Percentiles rank a stretch among this genome's conserved stretches.
Conservation (phyloP, 2,888 invertebrate species). For the Callinectes sapidus region DNA sequence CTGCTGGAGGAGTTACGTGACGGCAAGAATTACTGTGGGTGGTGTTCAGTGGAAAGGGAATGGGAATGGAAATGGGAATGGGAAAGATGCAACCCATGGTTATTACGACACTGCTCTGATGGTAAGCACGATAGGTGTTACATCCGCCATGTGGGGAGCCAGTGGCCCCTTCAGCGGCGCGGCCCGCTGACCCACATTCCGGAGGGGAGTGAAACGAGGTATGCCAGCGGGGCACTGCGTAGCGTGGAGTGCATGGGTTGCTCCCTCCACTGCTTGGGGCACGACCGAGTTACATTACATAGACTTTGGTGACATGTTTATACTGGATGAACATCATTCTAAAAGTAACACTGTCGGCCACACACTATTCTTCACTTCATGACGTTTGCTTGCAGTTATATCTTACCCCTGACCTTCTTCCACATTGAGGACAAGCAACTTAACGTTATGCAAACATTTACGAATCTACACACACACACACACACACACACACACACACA, state of each 20-base stretch:
- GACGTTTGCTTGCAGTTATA: too few relatives aligned
- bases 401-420: too few relatives aligned
- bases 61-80: background rate
- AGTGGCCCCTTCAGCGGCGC: background rate
- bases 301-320: background rate
- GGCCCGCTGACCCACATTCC: conserved; percentile 26
- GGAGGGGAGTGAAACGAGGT: background rate
- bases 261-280: background rate
- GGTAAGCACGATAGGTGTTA: background rate
- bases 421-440: too few relatives aligned
- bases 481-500: too few relatives aligned
- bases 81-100: background rate
- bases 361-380: too few relatives aligned
- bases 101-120: background rate
- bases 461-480: too few relatives aligned
- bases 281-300: background rate
- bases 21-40: background rate
- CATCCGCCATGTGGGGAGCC: background rate
- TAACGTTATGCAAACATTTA: too few relatives aligned
- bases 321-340: background rate
- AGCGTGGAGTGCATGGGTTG: background rate
- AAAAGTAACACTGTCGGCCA: too few relatives aligned
- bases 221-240: background rate
- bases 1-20: background rate
- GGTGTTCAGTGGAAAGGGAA: background rate